Evolutionary conservation across 2,113 vertebrate species (phyloP).

Genomic region (Leiothrix lutea): DNA sequence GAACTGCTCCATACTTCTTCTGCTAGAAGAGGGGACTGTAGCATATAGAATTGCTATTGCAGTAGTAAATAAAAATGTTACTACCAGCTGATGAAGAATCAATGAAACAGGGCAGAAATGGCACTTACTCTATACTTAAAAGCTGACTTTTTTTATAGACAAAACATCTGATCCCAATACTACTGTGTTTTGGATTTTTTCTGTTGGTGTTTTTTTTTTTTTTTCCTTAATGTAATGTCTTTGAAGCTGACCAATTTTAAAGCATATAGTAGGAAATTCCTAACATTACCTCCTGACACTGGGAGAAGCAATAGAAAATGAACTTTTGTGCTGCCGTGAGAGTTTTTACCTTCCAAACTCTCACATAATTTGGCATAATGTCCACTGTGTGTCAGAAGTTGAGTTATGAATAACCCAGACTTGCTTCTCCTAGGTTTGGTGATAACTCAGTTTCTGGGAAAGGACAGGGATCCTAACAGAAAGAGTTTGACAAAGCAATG

Average conservation of each 20-base stretch:
- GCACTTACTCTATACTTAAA: neutral
- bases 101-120: neutral
- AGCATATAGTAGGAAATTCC: neutral
- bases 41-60: neutral
- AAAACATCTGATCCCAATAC: neutral
- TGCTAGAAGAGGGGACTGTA: neutral
- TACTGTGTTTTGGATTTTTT: fast-evolving
- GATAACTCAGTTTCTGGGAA: neutral
- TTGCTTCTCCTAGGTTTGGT: neutral
- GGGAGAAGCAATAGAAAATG: neutral
- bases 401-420: neutral
- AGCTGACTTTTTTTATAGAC: neutral
- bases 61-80: neutral
- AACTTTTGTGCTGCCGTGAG: neutral
- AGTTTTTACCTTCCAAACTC: neutral
- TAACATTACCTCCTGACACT: neutral
- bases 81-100: neutral
- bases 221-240: neutral
- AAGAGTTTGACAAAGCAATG: neutral
- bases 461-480: neutral
- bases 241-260: neutral
- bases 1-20: neutral
- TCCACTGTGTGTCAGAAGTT: fast-evolving
- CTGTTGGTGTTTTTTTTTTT: too few relatives aligned
- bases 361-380: neutral